Evolutionary conservation across 2,888 invertebrate genomes (phyloP).

Genomic region (Leistus spinibarbis): DNA sequence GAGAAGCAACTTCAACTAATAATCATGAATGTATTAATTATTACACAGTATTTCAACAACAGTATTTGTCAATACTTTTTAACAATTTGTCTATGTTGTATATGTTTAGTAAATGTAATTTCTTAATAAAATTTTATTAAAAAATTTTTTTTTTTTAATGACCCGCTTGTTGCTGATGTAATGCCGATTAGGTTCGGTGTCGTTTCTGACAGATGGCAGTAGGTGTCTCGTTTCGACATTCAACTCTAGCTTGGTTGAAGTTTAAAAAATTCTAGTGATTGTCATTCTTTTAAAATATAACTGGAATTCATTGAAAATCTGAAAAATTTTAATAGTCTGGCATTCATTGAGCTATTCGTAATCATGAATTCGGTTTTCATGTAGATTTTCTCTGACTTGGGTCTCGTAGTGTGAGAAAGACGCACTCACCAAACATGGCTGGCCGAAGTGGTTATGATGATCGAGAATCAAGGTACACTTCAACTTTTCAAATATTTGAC

Average conservation of each 20-base stretch:
- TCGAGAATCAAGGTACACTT: slow-evolving; percentile 75
- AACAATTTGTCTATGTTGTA: not conserved
- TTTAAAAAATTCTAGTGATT: not conserved
- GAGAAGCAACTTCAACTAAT: slow-evolving; percentile 44
- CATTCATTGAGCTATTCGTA: not conserved
- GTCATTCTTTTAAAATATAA: not conserved
- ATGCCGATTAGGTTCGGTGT: not conserved
- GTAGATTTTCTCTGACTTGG: slow-evolving; percentile 15
- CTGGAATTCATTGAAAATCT: not conserved
- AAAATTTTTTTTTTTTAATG: not conserved
- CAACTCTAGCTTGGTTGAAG: not conserved
- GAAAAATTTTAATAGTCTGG: not conserved
- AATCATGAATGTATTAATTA: not conserved
- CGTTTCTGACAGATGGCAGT: not conserved
- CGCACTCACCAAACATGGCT: slow-evolving; percentile 76
- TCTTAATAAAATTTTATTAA: too few species aligned
- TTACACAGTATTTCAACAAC: not conserved
- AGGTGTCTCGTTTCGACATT: not conserved
- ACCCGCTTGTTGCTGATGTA: not conserved
- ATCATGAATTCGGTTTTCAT: not conserved
- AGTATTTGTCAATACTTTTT: not conserved
- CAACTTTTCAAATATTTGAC: slow-evolving; percentile 38
- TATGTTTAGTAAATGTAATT: not conserved
- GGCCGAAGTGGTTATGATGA: slow-evolving; percentile 85
- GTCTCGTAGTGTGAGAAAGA: slow-evolving; percentile 29